phyloP scores from a whole-genome alignment of 1,140 invertebrate genomes.

The Adelges cooleyi region DNA sequence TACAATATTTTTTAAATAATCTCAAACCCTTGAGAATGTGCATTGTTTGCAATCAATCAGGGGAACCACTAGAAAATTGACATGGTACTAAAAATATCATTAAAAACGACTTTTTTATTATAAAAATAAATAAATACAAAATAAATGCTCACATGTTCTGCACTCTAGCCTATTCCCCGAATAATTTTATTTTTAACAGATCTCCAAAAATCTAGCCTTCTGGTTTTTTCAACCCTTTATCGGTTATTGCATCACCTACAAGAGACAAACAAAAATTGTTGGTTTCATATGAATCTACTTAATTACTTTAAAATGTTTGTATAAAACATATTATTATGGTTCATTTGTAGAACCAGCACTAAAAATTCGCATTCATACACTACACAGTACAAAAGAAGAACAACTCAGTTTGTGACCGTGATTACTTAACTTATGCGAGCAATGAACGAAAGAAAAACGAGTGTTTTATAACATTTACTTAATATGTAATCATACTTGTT shows the following conservation, averaged over 20 bases:
- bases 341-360: not conserved
- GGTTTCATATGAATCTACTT: constrained; percentile 17
- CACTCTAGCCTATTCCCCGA: constrained; percentile 27
- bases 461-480: too few species aligned
- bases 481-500: too few species aligned
- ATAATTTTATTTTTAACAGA: constrained; percentile 23
- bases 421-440: constrained; percentile 4
- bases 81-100: constrained; percentile 22
- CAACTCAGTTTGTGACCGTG: not conserved
- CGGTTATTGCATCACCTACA: constrained; percentile 28
- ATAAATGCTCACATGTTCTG: constrained; percentile 29
- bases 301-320: too few species aligned
- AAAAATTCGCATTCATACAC: not conserved
- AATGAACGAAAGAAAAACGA: not conserved
- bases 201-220: constrained; percentile 27
- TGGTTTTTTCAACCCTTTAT: constrained; percentile 28
- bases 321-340: constrained; percentile 8
- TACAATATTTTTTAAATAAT: constrained; percentile 5
- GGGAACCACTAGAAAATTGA: constrained; percentile 20
- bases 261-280: constrained; percentile 28
- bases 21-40: constrained; percentile 8
- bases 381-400: constrained; percentile 8
- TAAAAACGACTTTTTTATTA: constrained; percentile 2
- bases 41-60: constrained; percentile 26
- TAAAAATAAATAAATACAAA: not conserved